Conservation (phyloP, 2,113 vertebrate genomes). For the Meleagris gallopavo region DNA sequence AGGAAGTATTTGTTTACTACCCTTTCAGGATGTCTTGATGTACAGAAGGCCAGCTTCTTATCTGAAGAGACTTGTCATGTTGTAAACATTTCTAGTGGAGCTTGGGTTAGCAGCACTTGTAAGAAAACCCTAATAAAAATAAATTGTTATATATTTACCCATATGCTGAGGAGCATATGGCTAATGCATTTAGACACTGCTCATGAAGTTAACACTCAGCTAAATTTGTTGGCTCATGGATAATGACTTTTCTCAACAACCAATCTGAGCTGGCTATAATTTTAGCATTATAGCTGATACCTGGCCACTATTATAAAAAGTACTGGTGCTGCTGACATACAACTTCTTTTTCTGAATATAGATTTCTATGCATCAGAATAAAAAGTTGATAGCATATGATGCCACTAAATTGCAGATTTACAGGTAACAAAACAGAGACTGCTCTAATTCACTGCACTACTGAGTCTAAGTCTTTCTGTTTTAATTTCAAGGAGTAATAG, state of each 20-base stretch:
- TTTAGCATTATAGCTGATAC: constrained; percentile 49
- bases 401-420: neutral
- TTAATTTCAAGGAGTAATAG: neutral
- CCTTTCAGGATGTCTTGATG: neutral
- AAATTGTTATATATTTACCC: constrained; percentile 76
- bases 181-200: constrained; percentile 74
- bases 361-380: neutral
- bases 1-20: neutral
- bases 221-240: constrained; percentile 67
- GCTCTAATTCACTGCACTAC: neutral
- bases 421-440: neutral
- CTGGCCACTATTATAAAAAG: neutral
- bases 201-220: constrained; percentile 75
- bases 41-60: constrained; percentile 23
- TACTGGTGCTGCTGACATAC: neutral
- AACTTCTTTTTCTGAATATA: neutral
- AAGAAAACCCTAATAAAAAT: constrained; percentile 74
- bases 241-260: constrained; percentile 60
- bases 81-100: constrained; percentile 43
- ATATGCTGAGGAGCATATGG: constrained; percentile 75
- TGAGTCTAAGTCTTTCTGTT: neutral
- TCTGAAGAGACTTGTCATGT: neutral
- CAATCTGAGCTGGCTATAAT: constrained; percentile 17
- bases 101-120: constrained; percentile 47
- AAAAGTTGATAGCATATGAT: neutral